These are phyloP conservation scores for Lerema accius DNA, from an alignment of 1,140 invertebrate species.

Conservation along the genomic window DNA sequence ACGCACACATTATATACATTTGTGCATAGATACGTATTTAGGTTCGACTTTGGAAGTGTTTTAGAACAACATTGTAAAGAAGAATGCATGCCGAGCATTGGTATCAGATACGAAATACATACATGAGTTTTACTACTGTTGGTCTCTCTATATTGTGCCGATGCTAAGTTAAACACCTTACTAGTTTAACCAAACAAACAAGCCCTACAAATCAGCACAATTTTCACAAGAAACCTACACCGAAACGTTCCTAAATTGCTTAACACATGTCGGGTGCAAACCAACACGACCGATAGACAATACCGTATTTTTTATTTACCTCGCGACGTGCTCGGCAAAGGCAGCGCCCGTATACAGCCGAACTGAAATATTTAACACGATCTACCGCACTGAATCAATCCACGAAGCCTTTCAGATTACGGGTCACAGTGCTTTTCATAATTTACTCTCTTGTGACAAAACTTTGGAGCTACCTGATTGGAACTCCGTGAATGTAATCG, in stretches of 20 bases:
- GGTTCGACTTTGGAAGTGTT: too few species aligned
- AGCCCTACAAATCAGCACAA: too few species aligned
- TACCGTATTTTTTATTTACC: constrained; percentile 22
- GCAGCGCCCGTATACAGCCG: constrained; percentile 22
- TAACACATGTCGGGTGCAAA: constrained; percentile 15
- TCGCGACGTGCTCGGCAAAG: constrained; percentile 25
- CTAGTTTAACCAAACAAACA: too few species aligned
- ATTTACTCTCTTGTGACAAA: constrained; percentile 23
- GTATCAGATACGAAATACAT: too few species aligned
- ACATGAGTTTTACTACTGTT: too few species aligned
- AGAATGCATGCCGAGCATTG: too few species aligned
- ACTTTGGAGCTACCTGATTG: background rate
- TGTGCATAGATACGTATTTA: too few species aligned
- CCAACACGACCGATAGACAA: constrained; percentile 22
- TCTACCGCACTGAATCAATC: constrained; percentile 30
- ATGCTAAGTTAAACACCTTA: too few species aligned
- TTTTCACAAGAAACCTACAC: background rate
- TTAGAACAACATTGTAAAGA: too few species aligned
- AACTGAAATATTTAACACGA: constrained; percentile 29
- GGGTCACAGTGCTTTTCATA: constrained; percentile 22
- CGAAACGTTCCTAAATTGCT: background rate
- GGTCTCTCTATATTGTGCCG: too few species aligned
- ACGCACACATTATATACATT: too few species aligned
- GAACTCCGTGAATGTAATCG: too few species aligned
- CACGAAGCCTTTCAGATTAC: constrained; percentile 22